A percentile compares a stretch with the other conserved stretches of the same genome.
Evolutionary conservation across 2,113 vertebrate genomes (phyloP).

Genomic region (Rhegmatorhina hoffmannsi): DNA sequence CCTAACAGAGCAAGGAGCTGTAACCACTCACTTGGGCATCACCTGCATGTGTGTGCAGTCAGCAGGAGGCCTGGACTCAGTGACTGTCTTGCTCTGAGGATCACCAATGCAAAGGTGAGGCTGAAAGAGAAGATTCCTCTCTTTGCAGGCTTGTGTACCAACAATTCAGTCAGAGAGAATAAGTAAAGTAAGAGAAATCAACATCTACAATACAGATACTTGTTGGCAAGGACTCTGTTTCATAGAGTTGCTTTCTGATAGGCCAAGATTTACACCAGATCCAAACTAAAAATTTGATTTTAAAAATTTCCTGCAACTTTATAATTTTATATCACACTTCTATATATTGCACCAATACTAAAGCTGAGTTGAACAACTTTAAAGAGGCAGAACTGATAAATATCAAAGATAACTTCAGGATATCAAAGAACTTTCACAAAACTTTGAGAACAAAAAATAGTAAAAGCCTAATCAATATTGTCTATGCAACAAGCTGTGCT

Average conservation of each 20-base stretch:
- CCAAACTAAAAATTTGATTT: neutral
- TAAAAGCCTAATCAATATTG: neutral
- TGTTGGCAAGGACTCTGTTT: neutral
- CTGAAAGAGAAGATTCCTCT: neutral
- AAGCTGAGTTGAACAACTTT: neutral
- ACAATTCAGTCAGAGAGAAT: neutral
- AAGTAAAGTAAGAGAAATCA: too few species aligned
- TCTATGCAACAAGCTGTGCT: neutral
- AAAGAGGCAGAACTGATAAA: neutral
- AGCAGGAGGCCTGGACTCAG: neutral
- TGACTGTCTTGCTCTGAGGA: neutral
- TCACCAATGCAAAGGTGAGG: neutral
- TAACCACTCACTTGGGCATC: neutral
- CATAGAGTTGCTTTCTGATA: neutral
- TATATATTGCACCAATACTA: neutral
- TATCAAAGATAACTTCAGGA: conserved; percentile 9
- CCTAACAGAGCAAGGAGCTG: rapidly evolving
- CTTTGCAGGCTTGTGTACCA: neutral
- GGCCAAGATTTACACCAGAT: neutral
- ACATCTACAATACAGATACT: rapidly evolving
- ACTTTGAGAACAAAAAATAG: neutral
- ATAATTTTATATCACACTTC: neutral
- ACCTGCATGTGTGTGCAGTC: rapidly evolving
- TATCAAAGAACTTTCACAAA: conserved; percentile 17
- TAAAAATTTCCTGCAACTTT: neutral